These are phyloP conservation scores for Spodoptera litura DNA, from an alignment of 1,140 invertebrate species.

Conservation along the genomic window DNA sequence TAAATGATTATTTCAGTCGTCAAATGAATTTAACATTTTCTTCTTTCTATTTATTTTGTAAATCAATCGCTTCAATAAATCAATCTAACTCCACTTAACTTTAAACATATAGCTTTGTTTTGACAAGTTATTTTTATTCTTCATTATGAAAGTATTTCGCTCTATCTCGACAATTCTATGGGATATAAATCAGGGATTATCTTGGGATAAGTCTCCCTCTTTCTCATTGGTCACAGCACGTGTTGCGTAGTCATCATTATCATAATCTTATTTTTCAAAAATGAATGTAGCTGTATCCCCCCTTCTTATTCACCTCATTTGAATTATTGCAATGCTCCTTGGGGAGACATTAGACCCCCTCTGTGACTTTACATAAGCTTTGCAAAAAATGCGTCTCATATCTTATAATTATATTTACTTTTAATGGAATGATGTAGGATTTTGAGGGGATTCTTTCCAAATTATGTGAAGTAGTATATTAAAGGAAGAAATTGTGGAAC, in stretches of 20 bases:
- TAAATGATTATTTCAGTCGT: neutral
- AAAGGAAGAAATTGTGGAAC: no score
- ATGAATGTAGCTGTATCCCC: constrained; percentile 48
- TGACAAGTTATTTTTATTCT: constrained; percentile 36
- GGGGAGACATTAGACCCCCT: constrained; percentile 35
- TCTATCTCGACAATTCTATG: neutral
- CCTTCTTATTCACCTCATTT: constrained; percentile 52
- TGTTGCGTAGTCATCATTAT: constrained; percentile 54
- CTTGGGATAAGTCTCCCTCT: constrained; percentile 35
- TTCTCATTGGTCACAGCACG: constrained; percentile 37
- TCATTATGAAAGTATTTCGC: neutral
- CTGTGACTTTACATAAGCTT: neutral
- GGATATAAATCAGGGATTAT: constrained; percentile 47
- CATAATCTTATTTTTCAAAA: constrained; percentile 57
- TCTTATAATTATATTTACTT: neutral
- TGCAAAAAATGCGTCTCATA: neutral
- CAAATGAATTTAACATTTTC: no score
- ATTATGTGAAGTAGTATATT: no score
- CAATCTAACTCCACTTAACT: constrained; percentile 26
- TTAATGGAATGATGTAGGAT: neutral
- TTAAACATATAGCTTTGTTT: constrained; percentile 11
- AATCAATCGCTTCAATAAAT: constrained; percentile 23
- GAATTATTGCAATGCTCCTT: constrained; percentile 50
- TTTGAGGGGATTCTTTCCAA: neutral
- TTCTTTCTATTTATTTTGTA: neutral